phyloP scores from a whole-genome alignment of 2,888 invertebrate species.

The Tetheella fluctuosa region DNA sequence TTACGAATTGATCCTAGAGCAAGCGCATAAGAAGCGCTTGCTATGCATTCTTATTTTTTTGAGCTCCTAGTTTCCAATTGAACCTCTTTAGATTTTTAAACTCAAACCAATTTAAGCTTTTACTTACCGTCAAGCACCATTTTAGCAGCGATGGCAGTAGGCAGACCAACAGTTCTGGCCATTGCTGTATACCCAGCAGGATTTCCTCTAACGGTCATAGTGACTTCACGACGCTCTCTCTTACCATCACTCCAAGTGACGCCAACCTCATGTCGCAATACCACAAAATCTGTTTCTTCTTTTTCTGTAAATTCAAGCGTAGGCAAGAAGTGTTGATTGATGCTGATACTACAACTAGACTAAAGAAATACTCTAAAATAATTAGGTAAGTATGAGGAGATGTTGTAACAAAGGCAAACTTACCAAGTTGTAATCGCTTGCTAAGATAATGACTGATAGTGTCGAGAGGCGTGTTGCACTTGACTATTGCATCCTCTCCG shows the following conservation, averaged over 20 bases:
- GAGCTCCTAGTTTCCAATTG: no score
- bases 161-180: constrained; percentile 86
- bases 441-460: constrained; percentile 95
- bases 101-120: background rate
- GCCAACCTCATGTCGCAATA: constrained; percentile 96
- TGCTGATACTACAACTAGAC: background rate
- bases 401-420: constrained; percentile 27
- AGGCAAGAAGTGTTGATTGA: background rate
- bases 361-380: background rate
- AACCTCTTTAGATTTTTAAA: background rate
- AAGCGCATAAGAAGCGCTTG: no score
- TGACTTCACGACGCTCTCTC: constrained; percentile 91
- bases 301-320: constrained; percentile 61
- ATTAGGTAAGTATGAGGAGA: background rate
- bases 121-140: constrained; percentile 97
- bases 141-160: constrained; percentile 98
- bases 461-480: constrained; percentile 94
- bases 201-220: constrained; percentile 95
- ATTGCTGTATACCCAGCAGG: constrained; percentile 95
- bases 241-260: constrained; percentile 96
- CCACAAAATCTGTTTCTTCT: constrained; percentile 96
- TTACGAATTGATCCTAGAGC: no score
- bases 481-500: constrained; percentile 91
- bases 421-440: constrained; percentile 91
- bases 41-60: background rate